phyloP scores from a whole-genome alignment of 1,140 invertebrate genomes.

The Drosophila ficusphila region DNA sequence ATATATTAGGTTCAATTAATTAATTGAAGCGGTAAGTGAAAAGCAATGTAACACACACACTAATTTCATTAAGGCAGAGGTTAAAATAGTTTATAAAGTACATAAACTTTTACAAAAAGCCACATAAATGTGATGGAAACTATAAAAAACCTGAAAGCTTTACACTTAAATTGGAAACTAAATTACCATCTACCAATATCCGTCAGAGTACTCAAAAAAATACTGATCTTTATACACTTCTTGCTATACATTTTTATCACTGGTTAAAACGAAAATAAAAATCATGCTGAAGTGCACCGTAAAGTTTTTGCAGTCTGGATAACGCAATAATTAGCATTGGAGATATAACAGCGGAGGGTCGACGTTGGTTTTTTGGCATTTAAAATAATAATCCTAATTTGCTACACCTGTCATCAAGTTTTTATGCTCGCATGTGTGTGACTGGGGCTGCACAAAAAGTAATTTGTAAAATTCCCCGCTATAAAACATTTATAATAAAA shows the following conservation, averaged over 20 bases:
- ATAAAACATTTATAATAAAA: constrained; percentile 74
- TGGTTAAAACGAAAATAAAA: constrained; percentile 1
- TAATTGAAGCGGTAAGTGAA: constrained; percentile 11
- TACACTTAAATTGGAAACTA: no score
- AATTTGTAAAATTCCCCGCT: constrained; percentile 67
- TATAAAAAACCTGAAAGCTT: no score
- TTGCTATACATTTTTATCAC: not conserved
- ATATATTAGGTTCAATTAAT: constrained; percentile 21
- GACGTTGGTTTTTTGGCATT: constrained; percentile 41
- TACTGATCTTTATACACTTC: no score
- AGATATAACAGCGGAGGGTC: not conserved
- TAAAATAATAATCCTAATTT: constrained; percentile 80
- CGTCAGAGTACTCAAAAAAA: not conserved
- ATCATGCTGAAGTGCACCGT: not conserved
- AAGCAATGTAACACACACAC: no score
- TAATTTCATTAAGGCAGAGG: not conserved
- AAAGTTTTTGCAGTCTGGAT: not conserved
- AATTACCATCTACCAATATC: no score
- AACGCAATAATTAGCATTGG: constrained; percentile 15
- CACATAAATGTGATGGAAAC: no score
- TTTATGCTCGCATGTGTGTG: constrained; percentile 43
- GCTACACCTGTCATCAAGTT: constrained; percentile 69
- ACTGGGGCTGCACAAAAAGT: constrained; percentile 64
- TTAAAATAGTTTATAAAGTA: not conserved
- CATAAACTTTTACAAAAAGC: no score